Evolutionary conservation across 1,140 invertebrate species (phyloP), one percentile per base, ranked within the genome.

Genomic region (Ylistrum balloti): DNA sequence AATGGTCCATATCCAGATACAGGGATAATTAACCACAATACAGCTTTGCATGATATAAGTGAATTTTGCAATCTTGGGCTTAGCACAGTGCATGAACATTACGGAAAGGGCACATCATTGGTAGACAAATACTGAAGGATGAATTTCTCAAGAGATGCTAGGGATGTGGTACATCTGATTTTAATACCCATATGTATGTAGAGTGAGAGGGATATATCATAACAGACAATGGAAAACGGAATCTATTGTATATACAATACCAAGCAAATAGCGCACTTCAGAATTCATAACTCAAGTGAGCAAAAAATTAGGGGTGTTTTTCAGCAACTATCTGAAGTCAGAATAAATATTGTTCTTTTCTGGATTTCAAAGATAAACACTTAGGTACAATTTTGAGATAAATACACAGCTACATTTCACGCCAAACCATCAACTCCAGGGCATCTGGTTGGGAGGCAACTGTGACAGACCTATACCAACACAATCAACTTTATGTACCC

Each of bases 201-300:
- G n/a, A n/a, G n/a, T n/a, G n/a, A n/a, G n/a, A n/a, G n/a, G n/a
- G 41, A 45, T 1, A 13, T 45, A 45, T 17, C 56, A 74, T 5
- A 17, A 74, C 56, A 74, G 56, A 74, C 56, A 74, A 5, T n/a
- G 5, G 22, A 74, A 74, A n/a, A 1, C n/a, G 56, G 56, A 11
- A 22, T n/a, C 22, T n/a, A n/a, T 11, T 28, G n/a, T 0, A 74
- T 74, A 22, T n/a, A n/a, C n/a, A n/a, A n/a, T n/a, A n/a, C n/a
- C n/a, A n/a, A n/a, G n/a, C 56, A 5, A 74, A 9, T 28, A 74
- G 56, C 56, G n/a, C n/a, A 74, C 56, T 1, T n/a, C n/a, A n/a
- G n/a, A 74, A n/a, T n/a, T 74, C 56, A 74, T n/a, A 74, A 74
- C 56, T 74, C 56, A 74, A n/a, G 56, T 74, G 56, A 74, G 56